These are phyloP conservation scores for Prinia subflava DNA, from an alignment of 2,113 vertebrate genomes.

Conservation along the genomic window DNA sequence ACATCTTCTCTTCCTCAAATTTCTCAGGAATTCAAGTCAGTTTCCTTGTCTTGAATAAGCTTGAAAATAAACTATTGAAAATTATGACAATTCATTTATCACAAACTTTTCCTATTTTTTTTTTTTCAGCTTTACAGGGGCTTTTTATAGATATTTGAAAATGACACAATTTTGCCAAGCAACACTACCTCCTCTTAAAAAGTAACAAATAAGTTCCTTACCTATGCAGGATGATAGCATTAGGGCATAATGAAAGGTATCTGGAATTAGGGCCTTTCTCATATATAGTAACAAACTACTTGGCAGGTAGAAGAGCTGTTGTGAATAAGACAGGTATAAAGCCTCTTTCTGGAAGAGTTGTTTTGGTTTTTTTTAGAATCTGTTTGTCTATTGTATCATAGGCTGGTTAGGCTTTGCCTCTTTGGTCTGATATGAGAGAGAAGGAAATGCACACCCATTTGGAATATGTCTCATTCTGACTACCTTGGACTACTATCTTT, in stretches of 20 bases:
- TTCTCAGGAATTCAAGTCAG: neutral
- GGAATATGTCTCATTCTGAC: neutral
- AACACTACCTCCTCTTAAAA: neutral
- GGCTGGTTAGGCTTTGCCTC: neutral
- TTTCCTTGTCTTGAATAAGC: neutral
- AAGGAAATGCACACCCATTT: neutral
- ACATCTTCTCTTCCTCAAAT: neutral
- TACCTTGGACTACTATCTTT: neutral
- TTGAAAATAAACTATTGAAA: neutral
- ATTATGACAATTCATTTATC: neutral
- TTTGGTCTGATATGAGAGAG: neutral
- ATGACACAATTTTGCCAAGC: neutral
- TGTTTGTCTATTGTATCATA: neutral
- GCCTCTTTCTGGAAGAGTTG: neutral
- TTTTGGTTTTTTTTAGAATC: neutral
- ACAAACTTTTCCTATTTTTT: neutral
- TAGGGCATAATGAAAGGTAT: neutral
- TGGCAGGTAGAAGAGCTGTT: neutral
- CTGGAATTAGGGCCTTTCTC: neutral
- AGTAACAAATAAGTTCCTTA: neutral
- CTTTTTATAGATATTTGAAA: neutral
- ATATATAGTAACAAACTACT: neutral
- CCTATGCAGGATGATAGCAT: fast-evolving
- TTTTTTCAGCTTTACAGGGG: neutral
- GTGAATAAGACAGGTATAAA: neutral